Evolutionary conservation across 1,140 invertebrate genomes (phyloP), one percentile per base, ranked within the genome.

Genomic region (Caenorhabditis brenneri): DNA sequence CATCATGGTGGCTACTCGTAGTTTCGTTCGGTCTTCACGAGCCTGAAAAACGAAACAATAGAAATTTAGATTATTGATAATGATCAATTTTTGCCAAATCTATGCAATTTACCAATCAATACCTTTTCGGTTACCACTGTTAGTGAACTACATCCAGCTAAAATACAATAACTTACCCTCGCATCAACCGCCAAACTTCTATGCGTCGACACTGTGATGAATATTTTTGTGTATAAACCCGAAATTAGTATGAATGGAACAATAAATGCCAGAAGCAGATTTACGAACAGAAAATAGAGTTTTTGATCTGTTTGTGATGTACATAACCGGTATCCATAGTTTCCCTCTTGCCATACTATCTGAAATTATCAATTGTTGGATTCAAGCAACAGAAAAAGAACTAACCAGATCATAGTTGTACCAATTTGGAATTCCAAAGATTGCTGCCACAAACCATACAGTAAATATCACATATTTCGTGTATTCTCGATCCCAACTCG

Each of bases 1-100:
- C 81, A 99, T 92, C 97, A 99, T 98, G 92, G 97, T 97, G 5
- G 98, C 94, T 24, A 97, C 96, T 91, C 96, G 96, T 1, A 93
- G 94, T 92, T 96, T 96, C 15, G 95, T 96, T 91, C 96, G 95
- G 88, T 96, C 95, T 31, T 92, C 91, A 60, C 92, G 90, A 15
- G 88, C 84, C 90, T 96, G 95, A 94, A 89, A n/a, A 88, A 36
- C 15, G n/a, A n/a, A n/a, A n/a, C n/a, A n/a, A n/a, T n/a, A n/a
- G n/a, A n/a, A n/a, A n/a, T n/a, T n/a, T n/a, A n/a, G n/a, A n/a
- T n/a, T n/a, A n/a, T n/a, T n/a, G n/a, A n/a, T n/a, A n/a, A n/a
- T n/a, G n/a, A n/a, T n/a, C n/a, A n/a, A n/a, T n/a, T n/a, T n/a
- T n/a, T n/a, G n/a, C n/a, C n/a, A n/a, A n/a, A n/a, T n/a, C n/a